Percentiles rank a stretch among this genome's conserved stretches.
phyloP scores from a whole-genome alignment of 2,888 invertebrate species.

The Cheilosia urbana region DNA sequence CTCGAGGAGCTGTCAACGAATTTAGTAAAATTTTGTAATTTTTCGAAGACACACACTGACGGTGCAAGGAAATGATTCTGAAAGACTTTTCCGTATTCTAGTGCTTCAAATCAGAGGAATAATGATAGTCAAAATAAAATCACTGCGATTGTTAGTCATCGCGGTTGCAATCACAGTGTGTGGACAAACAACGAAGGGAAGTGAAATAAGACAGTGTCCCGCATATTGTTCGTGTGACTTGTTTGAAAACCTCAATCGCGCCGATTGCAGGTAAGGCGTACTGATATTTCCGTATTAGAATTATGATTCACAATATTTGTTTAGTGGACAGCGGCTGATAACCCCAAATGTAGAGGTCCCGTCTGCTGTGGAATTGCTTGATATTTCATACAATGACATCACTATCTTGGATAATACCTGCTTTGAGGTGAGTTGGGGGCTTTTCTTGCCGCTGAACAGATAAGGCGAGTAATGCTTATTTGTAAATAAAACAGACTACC shows the following conservation, averaged over 20 bases:
- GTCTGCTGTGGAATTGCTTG: conserved; percentile 86
- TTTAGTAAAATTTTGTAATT: conserved; percentile 39
- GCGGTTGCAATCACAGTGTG: conserved; percentile 11
- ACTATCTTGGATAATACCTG: conserved; percentile 86
- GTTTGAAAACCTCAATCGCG: conserved; percentile 80
- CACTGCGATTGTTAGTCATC: neutral
- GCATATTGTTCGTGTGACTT: conserved; percentile 81
- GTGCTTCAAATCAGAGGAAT: conserved; percentile 3
- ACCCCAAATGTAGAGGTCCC: conserved; percentile 86
- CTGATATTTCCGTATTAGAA: conserved; percentile 82
- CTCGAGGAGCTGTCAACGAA: neutral
- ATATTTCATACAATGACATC: conserved; percentile 87
- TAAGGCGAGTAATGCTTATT: conserved; percentile 3
- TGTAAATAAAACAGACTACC: neutral
- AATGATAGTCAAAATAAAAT: conserved; percentile 28
- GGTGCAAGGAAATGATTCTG: conserved; percentile 26
- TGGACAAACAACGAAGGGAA: conserved; percentile 15
- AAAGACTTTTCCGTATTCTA: conserved; percentile 7
- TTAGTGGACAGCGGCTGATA: conserved; percentile 86
- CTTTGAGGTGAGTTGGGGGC: conserved; percentile 85
- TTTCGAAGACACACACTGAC: conserved; percentile 8
- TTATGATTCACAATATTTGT: conserved; percentile 27
- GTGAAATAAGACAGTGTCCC: conserved; percentile 78
- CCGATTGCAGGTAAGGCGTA: conserved; percentile 81
- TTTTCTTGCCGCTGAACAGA: neutral